Evolutionary conservation across 2,797 vertebrate genomes (phyloP).

Genomic region (Lepilemur ruficaudatus): DNA sequence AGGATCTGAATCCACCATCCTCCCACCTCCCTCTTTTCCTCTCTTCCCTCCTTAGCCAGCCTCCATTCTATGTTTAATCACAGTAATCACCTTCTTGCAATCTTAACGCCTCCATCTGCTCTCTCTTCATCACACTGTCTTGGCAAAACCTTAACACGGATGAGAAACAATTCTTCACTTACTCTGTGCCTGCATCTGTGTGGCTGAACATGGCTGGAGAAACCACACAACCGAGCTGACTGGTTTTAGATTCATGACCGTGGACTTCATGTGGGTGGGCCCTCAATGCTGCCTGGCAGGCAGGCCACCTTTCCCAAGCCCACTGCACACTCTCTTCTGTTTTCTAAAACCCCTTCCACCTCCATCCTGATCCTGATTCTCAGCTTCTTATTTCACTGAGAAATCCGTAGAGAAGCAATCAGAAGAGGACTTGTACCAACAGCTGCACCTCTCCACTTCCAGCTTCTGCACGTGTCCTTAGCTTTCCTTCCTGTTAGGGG

Average conservation of each 20-base stretch:
- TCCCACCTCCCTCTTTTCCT: neutral
- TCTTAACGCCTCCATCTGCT: neutral
- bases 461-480: neutral
- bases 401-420: neutral
- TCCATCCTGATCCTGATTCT: neutral
- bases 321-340: neutral
- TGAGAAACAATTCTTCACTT: neutral
- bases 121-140: neutral
- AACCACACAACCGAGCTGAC: neutral
- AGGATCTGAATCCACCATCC: neutral
- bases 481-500: neutral
- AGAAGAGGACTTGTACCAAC: neutral
- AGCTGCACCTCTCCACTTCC: neutral
- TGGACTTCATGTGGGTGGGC: neutral
- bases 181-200: accelerated
- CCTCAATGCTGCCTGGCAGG: neutral
- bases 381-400: neutral
- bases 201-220: neutral
- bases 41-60: neutral
- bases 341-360: neutral
- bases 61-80: neutral
- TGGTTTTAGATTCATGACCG: neutral
- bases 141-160: neutral
- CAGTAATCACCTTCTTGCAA: neutral
- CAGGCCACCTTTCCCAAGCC: neutral